These are phyloP conservation scores for Sphaerophoria taeniata DNA, from an alignment of 2,888 invertebrate species.

Conservation along the genomic window DNA sequence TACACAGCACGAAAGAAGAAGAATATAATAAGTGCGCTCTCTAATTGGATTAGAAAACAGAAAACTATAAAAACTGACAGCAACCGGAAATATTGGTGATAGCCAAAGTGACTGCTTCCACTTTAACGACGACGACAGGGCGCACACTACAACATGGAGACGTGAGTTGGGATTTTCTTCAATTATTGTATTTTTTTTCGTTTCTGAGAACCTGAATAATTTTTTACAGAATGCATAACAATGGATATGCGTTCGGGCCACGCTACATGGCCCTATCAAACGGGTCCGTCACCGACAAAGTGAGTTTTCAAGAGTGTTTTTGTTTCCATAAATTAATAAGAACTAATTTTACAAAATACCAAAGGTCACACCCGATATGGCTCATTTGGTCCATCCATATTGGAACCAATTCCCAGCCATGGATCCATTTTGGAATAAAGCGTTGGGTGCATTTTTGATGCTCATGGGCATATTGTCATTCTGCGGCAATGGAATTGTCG, in stretches of 20 bases:
- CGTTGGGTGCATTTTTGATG: constrained; percentile 91
- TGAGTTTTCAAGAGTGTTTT: neutral
- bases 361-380: constrained; percentile 86
- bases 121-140: neutral
- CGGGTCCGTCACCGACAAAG: constrained; percentile 41
- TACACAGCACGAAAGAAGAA: neutral
- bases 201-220: neutral
- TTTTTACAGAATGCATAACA: constrained; percentile 7
- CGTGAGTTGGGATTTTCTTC: neutral
- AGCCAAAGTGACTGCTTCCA: neutral
- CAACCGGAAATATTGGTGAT: neutral
- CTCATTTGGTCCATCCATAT: constrained; percentile 87
- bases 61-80: constrained; percentile 9
- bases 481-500: constrained; percentile 82
- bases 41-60: constrained; percentile 11
- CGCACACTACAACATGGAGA: constrained; percentile 20
- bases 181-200: neutral
- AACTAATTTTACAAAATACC: neutral
- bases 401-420: constrained; percentile 96
- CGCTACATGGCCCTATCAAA: constrained; percentile 1
- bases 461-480: constrained; percentile 85
- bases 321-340: neutral
- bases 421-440: constrained; percentile 94
- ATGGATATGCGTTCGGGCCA: constrained; percentile 12
- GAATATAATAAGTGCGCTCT: neutral